Conservation (phyloP, 2,113 vertebrate species). For the Eurystomus gularis region DNA sequence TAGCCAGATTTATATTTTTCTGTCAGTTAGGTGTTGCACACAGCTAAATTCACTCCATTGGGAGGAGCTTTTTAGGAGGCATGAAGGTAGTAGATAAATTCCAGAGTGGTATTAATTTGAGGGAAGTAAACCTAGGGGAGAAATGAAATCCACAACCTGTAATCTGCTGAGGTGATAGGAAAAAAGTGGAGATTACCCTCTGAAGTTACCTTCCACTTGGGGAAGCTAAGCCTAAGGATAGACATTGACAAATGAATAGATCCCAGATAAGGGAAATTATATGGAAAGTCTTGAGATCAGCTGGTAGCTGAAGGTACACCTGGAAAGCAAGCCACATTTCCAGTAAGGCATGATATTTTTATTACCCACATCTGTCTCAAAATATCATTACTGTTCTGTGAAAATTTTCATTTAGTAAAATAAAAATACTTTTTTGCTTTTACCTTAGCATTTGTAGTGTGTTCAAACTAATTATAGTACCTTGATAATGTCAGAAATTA, state of each 20-base stretch:
- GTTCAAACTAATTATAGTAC: neutral
- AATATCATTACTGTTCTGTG: neutral
- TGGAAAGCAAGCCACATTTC: neutral
- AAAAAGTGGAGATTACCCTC: neutral
- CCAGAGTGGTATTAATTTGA: neutral
- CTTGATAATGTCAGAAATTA: neutral
- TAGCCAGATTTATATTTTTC: neutral
- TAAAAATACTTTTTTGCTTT: neutral
- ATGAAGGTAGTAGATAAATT: neutral
- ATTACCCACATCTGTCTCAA: neutral
- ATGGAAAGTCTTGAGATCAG: neutral
- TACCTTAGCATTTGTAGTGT: neutral
- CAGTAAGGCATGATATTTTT: neutral
- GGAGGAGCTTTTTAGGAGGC: neutral
- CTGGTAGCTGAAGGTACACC: neutral
- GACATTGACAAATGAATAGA: neutral
- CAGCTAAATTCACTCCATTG: neutral
- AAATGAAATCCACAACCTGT: neutral
- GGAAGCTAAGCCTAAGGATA: neutral
- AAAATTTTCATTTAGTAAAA: neutral
- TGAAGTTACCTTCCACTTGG: neutral
- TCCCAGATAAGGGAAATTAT: neutral
- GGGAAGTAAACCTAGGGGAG: neutral
- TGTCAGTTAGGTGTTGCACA: neutral
- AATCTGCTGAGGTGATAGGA: neutral